Evolutionary conservation across 2,113 vertebrate species (phyloP), one percentile per base, ranked within the genome.

Genomic region (Cinclus mexicanus): DNA sequence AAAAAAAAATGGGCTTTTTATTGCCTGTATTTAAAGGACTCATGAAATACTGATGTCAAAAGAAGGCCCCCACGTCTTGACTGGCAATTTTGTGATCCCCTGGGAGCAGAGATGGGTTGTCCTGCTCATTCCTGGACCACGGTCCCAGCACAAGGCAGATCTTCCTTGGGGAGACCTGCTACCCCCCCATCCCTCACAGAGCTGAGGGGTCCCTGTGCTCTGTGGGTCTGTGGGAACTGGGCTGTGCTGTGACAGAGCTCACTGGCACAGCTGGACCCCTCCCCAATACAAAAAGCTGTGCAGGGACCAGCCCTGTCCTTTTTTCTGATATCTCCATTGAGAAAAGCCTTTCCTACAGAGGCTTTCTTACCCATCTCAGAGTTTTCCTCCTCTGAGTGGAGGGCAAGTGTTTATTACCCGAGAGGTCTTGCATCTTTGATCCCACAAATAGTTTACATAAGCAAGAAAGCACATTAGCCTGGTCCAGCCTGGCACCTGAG

Each of bases 381-480:
- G 4, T 79, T 86, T 85, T 21, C 12, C 31, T 72, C 23, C 28
- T 80, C 11, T 23, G 5, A 68, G 63, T 18, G 21, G 35, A 81
- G 55, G 46, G 26, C 31, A 77, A 65, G 25, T 20, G 8, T 72
- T 92, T 65, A 24, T 88, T 50, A 55, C 28, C n/a, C 21, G 1
- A 47, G 52, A 37, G 23, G 24, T 87, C 20, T 16, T 53, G 50
- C 7, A 53, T 67, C 59, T 86, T 77, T 74, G 60, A 28, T 52
- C 28, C 1, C 4, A 77, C 17, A 50, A 75, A 24, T 12, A 69
- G 21, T 50, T 94, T 92, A 29, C 7, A 14, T 50, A 53, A 80
- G 19, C 10, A 74, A 39, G 23, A 61, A 71, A 53, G 12, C 1
- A 0, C 0, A 0, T 74, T 47, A 92, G 28, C 61, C 39, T 81